Conservation (phyloP, 2,797 vertebrate genomes). For the Gallinago nigripennis region DNA sequence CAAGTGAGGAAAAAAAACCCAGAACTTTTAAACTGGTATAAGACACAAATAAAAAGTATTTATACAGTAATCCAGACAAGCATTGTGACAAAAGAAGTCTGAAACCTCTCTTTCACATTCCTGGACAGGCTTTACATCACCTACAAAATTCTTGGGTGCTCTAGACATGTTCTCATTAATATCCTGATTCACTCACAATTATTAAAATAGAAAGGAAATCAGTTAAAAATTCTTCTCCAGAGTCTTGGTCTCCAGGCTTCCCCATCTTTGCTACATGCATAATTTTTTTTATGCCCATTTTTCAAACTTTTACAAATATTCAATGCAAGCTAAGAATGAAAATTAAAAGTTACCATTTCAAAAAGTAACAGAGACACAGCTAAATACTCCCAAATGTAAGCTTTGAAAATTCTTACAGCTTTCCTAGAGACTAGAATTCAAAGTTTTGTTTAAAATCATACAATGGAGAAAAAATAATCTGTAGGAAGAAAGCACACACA, state of each 20-base stretch:
- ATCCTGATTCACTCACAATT: background rate
- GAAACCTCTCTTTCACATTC: background rate
- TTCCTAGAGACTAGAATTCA: background rate
- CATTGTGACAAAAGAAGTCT: background rate
- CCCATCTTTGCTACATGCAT: background rate
- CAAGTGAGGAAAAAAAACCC: background rate
- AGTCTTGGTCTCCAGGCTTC: background rate
- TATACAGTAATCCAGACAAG: background rate
- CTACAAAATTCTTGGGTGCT: background rate
- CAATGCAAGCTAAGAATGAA: background rate
- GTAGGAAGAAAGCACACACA: background rate
- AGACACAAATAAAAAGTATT: background rate
- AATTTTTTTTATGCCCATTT: background rate
- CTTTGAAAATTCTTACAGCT: background rate
- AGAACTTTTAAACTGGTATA: background rate
- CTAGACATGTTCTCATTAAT: background rate
- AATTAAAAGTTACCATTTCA: background rate
- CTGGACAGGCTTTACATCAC: background rate
- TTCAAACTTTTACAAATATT: background rate
- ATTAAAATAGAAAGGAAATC: background rate
- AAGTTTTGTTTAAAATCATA: background rate
- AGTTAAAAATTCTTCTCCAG: background rate
- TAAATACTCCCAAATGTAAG: background rate
- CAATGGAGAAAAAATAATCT: fast-evolving
- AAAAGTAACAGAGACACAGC: background rate